A percentile compares a stretch with the other conserved stretches of the same genome.
Evolutionary conservation across 1,140 invertebrate species (phyloP).

Genomic region (Drosophila obscura): DNA sequence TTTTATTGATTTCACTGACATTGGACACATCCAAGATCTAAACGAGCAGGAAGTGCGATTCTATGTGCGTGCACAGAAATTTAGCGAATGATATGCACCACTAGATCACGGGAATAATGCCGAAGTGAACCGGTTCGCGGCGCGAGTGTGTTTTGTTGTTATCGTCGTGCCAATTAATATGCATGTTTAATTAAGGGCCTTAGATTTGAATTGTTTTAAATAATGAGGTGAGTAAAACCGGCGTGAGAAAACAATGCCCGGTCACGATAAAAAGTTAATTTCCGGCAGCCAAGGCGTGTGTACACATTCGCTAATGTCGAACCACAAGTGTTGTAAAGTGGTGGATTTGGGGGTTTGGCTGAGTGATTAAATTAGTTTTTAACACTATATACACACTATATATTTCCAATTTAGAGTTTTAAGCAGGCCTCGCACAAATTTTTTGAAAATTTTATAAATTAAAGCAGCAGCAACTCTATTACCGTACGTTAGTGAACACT

Average conservation of each 20-base stretch:
- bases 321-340: conserved; percentile 1
- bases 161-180: conserved; percentile 18
- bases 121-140: conserved; percentile 38
- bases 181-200: conserved; percentile 18
- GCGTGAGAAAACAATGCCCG: too few species aligned
- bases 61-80: too few species aligned
- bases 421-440: not conserved
- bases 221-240: too few species aligned
- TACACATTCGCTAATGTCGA: conserved; percentile 4
- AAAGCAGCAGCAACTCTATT: too few species aligned
- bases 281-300: not conserved
- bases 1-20: too few species aligned
- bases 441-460: too few species aligned
- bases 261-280: too few species aligned
- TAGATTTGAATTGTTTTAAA: too few species aligned
- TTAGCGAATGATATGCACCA: conserved; percentile 20
- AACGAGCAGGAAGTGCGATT: too few species aligned
- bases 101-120: conserved; percentile 46
- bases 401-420: conserved; percentile 4
- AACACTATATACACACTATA: too few species aligned
- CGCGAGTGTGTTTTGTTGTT: conserved; percentile 46
- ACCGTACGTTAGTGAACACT: conserved; percentile 17
- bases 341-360: not conserved
- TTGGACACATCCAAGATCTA: too few species aligned
- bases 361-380: too few species aligned